Percentiles rank a stretch among this genome's conserved stretches.
These are phyloP conservation scores for Leucosticte australis DNA, from an alignment of 2,113 vertebrate species.

Conservation along the genomic window DNA sequence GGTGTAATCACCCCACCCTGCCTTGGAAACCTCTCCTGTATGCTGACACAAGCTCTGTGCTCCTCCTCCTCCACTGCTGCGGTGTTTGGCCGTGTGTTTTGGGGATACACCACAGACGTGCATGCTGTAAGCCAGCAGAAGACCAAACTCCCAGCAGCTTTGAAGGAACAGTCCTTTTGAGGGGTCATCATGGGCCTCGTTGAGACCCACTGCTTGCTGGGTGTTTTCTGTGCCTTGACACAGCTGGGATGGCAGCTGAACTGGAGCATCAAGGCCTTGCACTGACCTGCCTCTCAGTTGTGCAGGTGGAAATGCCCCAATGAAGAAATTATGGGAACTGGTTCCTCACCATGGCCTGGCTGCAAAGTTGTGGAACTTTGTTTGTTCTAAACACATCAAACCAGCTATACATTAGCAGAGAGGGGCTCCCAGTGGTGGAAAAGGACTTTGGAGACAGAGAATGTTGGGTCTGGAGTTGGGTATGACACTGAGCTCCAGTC, in stretches of 20 bases:
- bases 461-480: neutral
- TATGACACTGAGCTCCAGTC: neutral
- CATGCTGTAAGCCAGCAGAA: neutral
- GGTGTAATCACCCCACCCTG: neutral
- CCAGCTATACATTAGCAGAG: neutral
- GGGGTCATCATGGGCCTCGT: neutral
- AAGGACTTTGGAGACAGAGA: neutral
- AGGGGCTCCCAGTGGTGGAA: neutral
- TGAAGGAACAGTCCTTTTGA: neutral
- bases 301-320: neutral
- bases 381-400: neutral
- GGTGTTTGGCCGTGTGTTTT: neutral
- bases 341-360: accelerated
- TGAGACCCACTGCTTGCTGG: neutral
- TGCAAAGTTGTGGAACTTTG: neutral
- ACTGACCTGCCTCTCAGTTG: neutral
- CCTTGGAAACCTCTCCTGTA: neutral
- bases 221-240: neutral
- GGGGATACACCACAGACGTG: neutral
- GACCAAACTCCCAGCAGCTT: neutral
- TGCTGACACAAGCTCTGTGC: neutral
- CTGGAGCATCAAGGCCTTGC: neutral
- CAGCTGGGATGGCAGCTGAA: too few relatives aligned
- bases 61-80: neutral
- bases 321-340: neutral